Evolutionary conservation across 2,888 invertebrate species (phyloP).

Genomic region (Napeogenes inachia): DNA sequence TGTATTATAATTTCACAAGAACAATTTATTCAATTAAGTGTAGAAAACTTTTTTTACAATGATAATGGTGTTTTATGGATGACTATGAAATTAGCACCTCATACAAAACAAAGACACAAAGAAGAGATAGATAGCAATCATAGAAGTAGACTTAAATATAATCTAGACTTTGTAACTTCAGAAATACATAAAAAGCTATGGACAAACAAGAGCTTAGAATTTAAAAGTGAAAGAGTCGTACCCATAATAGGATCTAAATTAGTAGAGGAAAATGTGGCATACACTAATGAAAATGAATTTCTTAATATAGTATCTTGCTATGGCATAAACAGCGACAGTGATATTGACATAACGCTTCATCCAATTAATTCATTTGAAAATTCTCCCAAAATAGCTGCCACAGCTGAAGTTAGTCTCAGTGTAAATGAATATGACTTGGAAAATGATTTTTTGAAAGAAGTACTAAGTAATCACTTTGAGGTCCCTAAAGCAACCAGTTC

Average conservation of each 20-base stretch:
- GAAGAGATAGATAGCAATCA: constrained; percentile 33
- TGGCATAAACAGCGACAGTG: constrained; percentile 41
- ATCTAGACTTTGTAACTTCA: constrained; percentile 53
- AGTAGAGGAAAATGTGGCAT: constrained; percentile 47
- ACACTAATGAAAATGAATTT: constrained; percentile 58
- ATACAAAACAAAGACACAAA: constrained; percentile 47
- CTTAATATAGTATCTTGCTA: constrained; percentile 52
- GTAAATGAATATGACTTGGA: constrained; percentile 64
- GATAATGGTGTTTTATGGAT: constrained; percentile 69
- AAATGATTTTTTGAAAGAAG: constrained; percentile 74
- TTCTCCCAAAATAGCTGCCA: constrained; percentile 62
- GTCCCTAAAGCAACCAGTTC: constrained; percentile 80
- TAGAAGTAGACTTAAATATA: constrained; percentile 44
- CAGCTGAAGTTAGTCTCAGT: constrained; percentile 60
- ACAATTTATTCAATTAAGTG: constrained; percentile 58
- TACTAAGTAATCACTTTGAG: constrained; percentile 82
- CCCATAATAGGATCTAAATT: constrained; percentile 56
- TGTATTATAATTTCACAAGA: constrained; percentile 62
- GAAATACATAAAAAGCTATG: constrained; percentile 64
- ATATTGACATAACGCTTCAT: constrained; percentile 55
- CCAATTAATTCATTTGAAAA: constrained; percentile 56
- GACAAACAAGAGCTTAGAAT: constrained; percentile 39
- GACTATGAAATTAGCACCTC: constrained; percentile 50
- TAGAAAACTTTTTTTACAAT: constrained; percentile 67
- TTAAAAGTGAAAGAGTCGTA: constrained; percentile 56